Base-by-base conservation (phyloP, 2,888 invertebrate genomes). In the Monochamus alternatus region DNA sequence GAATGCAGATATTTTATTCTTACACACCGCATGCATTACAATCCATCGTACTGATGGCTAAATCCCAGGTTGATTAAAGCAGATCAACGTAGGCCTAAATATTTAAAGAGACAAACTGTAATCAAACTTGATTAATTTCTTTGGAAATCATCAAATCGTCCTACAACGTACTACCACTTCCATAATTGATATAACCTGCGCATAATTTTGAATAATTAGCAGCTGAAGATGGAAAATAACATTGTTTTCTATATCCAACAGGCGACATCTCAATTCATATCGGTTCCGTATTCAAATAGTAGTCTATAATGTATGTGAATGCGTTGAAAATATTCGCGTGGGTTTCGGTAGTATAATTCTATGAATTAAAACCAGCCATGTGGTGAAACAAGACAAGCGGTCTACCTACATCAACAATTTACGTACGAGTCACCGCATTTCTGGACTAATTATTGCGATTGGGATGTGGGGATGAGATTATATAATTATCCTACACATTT, bases 281-380 rank as follows among this genome's bases (percentile, higher is more conserved):
- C 32, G 32, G 58, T 32, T 43, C n/a, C 31, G 44, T 47, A 60
- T 60, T 69, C 43, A 62, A 60, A 60, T 69, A 22, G 30, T 60
- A 60, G 60, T 55, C 38, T 9, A 10, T 68, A 68, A 68, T 68
- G 58, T 58, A 68, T 59, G 60, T 60, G 60, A 59, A 69, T 31
- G 14, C 60, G 60, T 43, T 47, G 60, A 31, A 69, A 30, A 55
- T 69, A 69, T 60, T 69, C 60, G 69, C 47, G 69, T 69, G 44
- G 69, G 69, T 47, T 47, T 43, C 44, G 47, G 47, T 43, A 69
- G 60, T 60, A 62, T 62, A 43, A 69, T 59, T 69, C 60, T 47
- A 47, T 30, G 52, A 69, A 69, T 60, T 30, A 31, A 69, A 69
- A 58, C n/a, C 12, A 22, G 58, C 55, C 14, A 3, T 7, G 22